Evolutionary conservation across 2,797 vertebrate genomes (phyloP).

Genomic region (Garrulus glandarius): DNA sequence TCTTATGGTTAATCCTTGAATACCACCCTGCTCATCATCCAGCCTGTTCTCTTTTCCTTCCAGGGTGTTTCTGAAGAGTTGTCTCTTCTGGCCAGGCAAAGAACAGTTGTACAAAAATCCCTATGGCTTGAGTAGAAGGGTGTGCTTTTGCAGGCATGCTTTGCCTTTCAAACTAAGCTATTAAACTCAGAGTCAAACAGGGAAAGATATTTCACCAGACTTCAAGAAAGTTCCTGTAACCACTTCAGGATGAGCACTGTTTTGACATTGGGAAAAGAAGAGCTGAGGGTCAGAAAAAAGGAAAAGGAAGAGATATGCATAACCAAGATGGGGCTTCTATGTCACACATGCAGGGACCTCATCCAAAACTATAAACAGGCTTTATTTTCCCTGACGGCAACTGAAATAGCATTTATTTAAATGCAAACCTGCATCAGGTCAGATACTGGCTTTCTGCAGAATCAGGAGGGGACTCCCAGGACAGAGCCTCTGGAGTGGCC

Average conservation of each 20-base stretch:
- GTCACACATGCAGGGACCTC: background rate
- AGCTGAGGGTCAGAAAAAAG: background rate
- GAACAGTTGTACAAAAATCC: background rate
- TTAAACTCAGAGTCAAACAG: background rate
- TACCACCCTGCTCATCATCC: background rate
- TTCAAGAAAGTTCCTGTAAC: background rate
- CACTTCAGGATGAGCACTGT: background rate
- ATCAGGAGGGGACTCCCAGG: background rate
- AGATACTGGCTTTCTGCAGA: background rate
- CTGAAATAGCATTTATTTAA: background rate
- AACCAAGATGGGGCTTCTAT: background rate
- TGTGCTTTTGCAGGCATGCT: background rate
- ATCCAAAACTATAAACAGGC: background rate
- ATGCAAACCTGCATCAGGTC: background rate
- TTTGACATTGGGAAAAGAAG: background rate
- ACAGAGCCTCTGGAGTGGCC: background rate
- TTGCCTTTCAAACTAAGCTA: background rate
- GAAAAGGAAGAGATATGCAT: background rate
- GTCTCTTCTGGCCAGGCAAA: background rate
- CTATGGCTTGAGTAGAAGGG: background rate
- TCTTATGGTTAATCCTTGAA: slow-evolving; percentile 1
- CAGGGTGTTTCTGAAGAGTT: background rate
- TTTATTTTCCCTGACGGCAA: background rate
- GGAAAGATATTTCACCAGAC: background rate
- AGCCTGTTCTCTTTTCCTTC: background rate